These are phyloP conservation scores for Capitulum mitella DNA, from an alignment of 2,888 invertebrate species.

Conservation along the genomic window DNA sequence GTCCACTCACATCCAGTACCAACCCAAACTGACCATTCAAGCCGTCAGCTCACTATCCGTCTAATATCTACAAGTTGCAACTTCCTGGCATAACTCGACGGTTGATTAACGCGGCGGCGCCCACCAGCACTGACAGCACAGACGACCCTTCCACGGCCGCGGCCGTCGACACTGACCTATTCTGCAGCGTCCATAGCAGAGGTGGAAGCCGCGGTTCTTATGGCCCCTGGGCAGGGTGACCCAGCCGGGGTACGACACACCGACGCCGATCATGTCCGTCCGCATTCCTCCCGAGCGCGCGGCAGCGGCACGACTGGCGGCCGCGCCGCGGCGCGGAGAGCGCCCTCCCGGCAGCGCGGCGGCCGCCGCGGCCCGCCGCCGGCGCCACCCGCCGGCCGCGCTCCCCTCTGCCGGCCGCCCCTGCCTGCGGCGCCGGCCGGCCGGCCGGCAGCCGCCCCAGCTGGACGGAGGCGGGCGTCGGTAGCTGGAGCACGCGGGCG, in stretches of 20 bases:
- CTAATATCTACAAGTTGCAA: too few species aligned
- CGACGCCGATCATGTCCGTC: constrained; percentile 1
- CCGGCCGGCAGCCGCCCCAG: background rate
- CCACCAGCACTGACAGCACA: too few species aligned
- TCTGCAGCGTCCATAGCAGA: constrained; percentile 1
- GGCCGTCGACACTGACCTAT: background rate
- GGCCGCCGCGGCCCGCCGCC: background rate
- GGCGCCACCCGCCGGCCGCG: background rate
- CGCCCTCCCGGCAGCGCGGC: background rate
- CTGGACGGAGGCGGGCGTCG: too few species aligned
- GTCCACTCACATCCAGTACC: too few species aligned
- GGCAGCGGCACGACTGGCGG: background rate
- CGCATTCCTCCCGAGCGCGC: background rate
- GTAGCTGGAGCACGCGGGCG: too few species aligned
- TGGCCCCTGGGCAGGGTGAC: constrained; percentile 6
- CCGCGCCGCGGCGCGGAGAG: background rate
- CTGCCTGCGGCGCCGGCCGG: background rate
- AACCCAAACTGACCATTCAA: too few species aligned
- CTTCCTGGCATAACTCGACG: too few species aligned
- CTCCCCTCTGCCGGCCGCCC: background rate
- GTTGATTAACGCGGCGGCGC: too few species aligned
- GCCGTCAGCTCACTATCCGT: too few species aligned
- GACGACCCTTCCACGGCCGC: too few species aligned
- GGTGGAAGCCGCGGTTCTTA: background rate
- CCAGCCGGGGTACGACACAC: constrained; percentile 20